Percentiles rank a stretch among this genome's conserved stretches.
phyloP scores from a whole-genome alignment of 2,113 vertebrate species.

The Abramis brama region DNA sequence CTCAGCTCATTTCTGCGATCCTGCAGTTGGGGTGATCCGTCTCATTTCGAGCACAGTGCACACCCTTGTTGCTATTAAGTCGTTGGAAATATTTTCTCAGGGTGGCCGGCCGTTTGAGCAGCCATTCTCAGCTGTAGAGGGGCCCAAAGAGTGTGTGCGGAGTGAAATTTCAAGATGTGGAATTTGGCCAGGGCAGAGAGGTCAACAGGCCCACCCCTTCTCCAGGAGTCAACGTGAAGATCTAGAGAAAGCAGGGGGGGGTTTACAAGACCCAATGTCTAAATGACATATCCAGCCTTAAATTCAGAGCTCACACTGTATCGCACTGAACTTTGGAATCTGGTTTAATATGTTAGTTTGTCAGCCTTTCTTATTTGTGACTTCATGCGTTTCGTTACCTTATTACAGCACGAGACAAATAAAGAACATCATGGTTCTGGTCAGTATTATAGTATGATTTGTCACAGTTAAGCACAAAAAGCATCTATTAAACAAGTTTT shows the following conservation, averaged over 20 bases:
- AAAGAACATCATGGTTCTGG: neutral
- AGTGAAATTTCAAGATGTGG: slow-evolving; percentile 61
- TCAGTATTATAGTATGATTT: neutral
- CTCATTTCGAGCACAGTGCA: slow-evolving; percentile 52
- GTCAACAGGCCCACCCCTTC: slow-evolving; percentile 54
- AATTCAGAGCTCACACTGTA: neutral
- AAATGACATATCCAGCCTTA: slow-evolving; percentile 44
- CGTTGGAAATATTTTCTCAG: slow-evolving; percentile 61
- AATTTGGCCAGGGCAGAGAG: slow-evolving; percentile 60
- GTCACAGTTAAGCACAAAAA: neutral
- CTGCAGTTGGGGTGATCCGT: slow-evolving; percentile 43
- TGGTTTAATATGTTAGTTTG: neutral
- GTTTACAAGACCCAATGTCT: neutral
- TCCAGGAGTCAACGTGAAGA: slow-evolving; percentile 49
- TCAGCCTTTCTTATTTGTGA: neutral
- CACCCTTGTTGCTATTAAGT: slow-evolving; percentile 61
- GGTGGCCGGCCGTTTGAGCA: slow-evolving; percentile 49
- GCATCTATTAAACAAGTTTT: neutral
- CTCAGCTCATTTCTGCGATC: slow-evolving; percentile 48
- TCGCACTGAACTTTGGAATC: neutral
- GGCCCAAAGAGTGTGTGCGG: slow-evolving; percentile 48
- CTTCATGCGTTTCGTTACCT: neutral
- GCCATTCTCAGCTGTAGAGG: slow-evolving; percentile 53
- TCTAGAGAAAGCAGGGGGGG: slow-evolving; percentile 17
- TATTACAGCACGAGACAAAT: neutral